These are phyloP conservation scores for Euwallacea similis DNA, from an alignment of 1,140 invertebrate species.

Conservation along the genomic window DNA sequence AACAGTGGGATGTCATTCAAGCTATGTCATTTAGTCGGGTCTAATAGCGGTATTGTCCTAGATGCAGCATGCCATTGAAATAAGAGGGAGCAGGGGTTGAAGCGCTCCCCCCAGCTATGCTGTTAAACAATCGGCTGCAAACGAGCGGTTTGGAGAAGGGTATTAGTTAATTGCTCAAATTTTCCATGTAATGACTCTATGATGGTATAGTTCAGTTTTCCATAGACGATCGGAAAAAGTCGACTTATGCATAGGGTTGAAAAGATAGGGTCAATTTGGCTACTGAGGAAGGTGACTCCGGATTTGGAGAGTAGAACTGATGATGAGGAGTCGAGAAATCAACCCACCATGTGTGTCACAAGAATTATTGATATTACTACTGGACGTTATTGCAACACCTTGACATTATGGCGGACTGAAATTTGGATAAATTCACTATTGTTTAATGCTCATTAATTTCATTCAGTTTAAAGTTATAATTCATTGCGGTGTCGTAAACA, in stretches of 20 bases:
- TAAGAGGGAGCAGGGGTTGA: background rate
- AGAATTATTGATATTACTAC: no score
- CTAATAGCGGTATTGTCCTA: conserved; percentile 46
- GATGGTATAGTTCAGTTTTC: background rate
- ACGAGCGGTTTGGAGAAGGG: conserved; percentile 22
- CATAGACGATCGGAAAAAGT: background rate
- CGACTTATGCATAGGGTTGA: background rate
- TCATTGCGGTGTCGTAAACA: background rate
- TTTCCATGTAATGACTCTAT: conserved; percentile 1
- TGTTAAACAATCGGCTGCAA: conserved; percentile 25
- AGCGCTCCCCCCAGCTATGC: background rate
- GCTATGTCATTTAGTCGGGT: conserved; percentile 30
- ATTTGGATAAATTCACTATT: no score
- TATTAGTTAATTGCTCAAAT: conserved; percentile 19
- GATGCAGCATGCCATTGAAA: conserved; percentile 7
- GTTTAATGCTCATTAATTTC: no score
- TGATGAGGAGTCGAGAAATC: background rate
- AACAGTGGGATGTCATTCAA: conserved; percentile 45
- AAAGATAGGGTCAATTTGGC: background rate
- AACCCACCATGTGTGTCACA: no score
- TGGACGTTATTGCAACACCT: no score
- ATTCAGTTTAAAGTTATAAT: background rate
- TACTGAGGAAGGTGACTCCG: background rate
- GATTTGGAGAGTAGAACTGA: background rate
- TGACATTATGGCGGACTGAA: no score